phyloP scores from a whole-genome alignment of 2,113 vertebrate genomes.

The Nycticebus coucang region DNA sequence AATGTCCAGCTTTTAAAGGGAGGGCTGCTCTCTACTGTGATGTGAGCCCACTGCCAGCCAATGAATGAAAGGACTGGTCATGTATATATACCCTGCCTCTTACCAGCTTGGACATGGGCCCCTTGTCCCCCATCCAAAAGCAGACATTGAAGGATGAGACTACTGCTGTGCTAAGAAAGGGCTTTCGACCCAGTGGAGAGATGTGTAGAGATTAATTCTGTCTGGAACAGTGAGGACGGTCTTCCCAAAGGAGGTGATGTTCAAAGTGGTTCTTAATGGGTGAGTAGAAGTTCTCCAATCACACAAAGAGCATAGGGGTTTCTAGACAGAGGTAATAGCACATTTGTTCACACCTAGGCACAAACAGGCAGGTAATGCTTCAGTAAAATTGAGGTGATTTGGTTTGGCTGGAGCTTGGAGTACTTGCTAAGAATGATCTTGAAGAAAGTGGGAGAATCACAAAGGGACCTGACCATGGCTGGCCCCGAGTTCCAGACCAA shows the following conservation, averaged over 20 bases:
- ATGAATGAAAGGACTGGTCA: not conserved
- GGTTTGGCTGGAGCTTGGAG: not conserved
- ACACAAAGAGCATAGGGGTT: not conserved
- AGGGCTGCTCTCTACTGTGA: not conserved
- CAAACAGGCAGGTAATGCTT: not conserved
- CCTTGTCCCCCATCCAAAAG: not conserved
- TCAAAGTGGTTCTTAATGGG: not conserved
- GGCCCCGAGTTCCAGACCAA: not conserved
- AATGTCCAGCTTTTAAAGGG: not conserved
- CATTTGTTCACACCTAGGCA: not conserved
- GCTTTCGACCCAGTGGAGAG: not conserved
- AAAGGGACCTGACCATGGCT: not conserved
- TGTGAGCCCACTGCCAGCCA: not conserved
- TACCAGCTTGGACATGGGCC: not conserved
- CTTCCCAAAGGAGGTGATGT: not conserved
- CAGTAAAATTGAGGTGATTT: not conserved
- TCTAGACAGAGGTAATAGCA: not conserved
- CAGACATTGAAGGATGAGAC: not conserved
- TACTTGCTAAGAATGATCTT: not conserved
- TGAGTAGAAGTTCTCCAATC: not conserved
- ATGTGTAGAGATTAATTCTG: not conserved
- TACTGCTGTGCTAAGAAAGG: not conserved
- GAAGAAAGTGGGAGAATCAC: not conserved
- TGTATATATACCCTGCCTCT: not conserved
- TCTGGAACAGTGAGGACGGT: not conserved